phyloP scores from a whole-genome alignment of 1,140 invertebrate species.

The Sinella curviseta region DNA sequence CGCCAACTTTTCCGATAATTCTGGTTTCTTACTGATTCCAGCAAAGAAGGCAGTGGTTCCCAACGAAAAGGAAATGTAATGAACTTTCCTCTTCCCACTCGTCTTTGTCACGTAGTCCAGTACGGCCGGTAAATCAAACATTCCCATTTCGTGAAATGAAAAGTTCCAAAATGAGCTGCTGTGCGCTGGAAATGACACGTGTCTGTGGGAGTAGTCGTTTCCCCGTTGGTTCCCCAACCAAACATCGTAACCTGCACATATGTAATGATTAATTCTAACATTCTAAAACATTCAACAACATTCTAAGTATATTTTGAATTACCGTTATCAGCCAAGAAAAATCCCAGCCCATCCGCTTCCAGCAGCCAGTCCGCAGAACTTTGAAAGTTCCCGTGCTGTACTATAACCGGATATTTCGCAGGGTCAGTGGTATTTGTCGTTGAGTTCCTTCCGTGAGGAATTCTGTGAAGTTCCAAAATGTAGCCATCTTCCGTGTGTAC shows the following conservation, averaged over 20 bases:
- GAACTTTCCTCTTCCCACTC: conserved; percentile 54
- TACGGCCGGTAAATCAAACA: conserved; percentile 61
- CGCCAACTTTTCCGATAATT: conserved; percentile 1
- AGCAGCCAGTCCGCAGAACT: conserved; percentile 73
- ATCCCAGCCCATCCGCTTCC: background rate
- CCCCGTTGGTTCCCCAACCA: conserved; percentile 62
- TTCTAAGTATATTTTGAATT: no score
- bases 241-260: conserved; percentile 11
- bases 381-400: conserved; percentile 76
- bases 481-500: conserved; percentile 43
- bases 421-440: conserved; percentile 46
- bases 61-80: conserved; percentile 62
- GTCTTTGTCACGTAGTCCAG: conserved; percentile 57
- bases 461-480: conserved; percentile 43
- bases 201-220: conserved; percentile 51
- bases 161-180: conserved; percentile 47
- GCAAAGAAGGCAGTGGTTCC: background rate
- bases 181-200: background rate
- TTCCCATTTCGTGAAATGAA: conserved; percentile 63
- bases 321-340: conserved; percentile 68
- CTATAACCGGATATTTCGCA: conserved; percentile 57
- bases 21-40: background rate
- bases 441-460: conserved; percentile 22
- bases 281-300: no score
- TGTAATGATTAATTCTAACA: no score